Evolutionary conservation across 2,797 vertebrate genomes (phyloP).

Genomic region (Tamandua tetradactyla): DNA sequence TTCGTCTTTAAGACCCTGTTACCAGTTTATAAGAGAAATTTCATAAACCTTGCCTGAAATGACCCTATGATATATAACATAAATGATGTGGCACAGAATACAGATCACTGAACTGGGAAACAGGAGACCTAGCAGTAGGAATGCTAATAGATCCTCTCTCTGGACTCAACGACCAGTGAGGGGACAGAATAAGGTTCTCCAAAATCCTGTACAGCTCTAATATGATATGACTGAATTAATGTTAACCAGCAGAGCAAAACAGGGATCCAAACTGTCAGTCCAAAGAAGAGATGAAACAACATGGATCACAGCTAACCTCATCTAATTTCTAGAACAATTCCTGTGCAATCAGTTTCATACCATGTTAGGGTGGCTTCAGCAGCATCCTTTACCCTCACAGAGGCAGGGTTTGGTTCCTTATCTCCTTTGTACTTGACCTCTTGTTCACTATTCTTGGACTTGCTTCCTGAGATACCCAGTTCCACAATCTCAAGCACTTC

Average conservation of each 20-base stretch:
- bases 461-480: conserved; percentile 95
- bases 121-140: not conserved
- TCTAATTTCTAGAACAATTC: not conserved
- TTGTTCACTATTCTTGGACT: conserved; percentile 91
- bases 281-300: not conserved
- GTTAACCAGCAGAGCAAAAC: not conserved
- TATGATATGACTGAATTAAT: not conserved
- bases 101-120: not conserved
- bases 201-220: conserved; percentile 36
- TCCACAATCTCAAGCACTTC: conserved; percentile 97
- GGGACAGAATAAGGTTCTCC: not conserved
- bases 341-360: conserved; percentile 83
- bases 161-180: not conserved
- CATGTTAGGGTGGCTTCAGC: conserved; percentile 95
- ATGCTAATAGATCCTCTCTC: not conserved
- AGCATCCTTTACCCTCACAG: conserved; percentile 96
- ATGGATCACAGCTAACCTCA: not conserved
- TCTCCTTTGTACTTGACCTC: conserved; percentile 93
- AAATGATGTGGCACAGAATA: not conserved
- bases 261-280: not conserved
- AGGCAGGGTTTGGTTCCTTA: conserved; percentile 94
- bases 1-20: conserved; percentile 32
- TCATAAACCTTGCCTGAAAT: conserved; percentile 39
- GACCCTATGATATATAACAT: not conserved
- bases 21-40: not conserved